Evolutionary conservation across 2,797 vertebrate genomes (phyloP).

Genomic region (Brachyalestes nurse): DNA sequence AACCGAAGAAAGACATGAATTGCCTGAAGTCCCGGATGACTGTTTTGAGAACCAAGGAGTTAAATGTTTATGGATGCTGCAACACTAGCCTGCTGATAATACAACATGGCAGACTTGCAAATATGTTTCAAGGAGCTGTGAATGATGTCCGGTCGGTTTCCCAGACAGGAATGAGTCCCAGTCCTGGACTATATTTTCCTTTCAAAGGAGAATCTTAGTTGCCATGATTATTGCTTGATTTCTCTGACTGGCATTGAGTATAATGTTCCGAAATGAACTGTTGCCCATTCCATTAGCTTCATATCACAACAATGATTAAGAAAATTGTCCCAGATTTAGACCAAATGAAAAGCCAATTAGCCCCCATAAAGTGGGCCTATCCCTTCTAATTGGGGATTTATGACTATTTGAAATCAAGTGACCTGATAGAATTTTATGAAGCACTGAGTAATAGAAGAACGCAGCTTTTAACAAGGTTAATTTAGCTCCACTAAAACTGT

Average conservation of each 20-base stretch:
- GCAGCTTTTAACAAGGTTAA: slow-evolving; percentile 80
- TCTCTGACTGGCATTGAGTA: no score
- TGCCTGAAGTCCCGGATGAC: background rate
- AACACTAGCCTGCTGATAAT: background rate
- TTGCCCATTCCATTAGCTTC: slow-evolving; percentile 43
- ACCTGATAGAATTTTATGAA: slow-evolving; percentile 66
- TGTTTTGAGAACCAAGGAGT: background rate
- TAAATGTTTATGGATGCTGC: background rate
- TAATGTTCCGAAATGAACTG: slow-evolving; percentile 33
- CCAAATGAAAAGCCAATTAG: slow-evolving; percentile 56
- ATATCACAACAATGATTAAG: slow-evolving; percentile 53
- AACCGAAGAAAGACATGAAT: background rate
- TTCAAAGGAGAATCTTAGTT: no score
- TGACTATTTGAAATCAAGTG: slow-evolving; percentile 71
- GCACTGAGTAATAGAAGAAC: slow-evolving; percentile 69
- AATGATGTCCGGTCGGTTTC: background rate
- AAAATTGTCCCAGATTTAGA: slow-evolving; percentile 47
- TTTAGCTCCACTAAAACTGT: slow-evolving; percentile 72
- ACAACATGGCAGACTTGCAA: background rate
- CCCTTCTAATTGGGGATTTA: slow-evolving; percentile 64
- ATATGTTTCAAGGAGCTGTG: background rate
- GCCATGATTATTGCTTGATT: no score
- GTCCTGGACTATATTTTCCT: no score
- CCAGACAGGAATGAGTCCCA: background rate
- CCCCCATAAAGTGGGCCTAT: slow-evolving; percentile 63